Base-by-base conservation (phyloP, 2,797 vertebrate species). In the Spinus pinus region DNA sequence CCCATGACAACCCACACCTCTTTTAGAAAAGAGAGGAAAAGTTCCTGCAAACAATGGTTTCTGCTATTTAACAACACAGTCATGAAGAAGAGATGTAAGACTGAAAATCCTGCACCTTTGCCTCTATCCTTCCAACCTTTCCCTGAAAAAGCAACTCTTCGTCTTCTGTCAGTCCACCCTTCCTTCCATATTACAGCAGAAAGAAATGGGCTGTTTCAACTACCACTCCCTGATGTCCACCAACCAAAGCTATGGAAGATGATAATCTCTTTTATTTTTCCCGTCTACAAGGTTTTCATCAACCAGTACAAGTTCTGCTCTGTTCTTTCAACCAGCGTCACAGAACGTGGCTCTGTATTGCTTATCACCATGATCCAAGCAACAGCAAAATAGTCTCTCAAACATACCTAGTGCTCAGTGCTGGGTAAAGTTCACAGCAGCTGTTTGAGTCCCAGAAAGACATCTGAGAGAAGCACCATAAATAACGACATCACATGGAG, bases 401-500 rank as follows among this genome's bases (percentile, higher is more conserved):
- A 95, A 87, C 39, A 70, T 18, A 86, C 9, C 4, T 8, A 82
- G 64, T 58, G 22, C 85, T 86, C 41, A 6, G 49, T 21, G 81
- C 73, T 86, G 71, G 81, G 72, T 95, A 89, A 94, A 97, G 95
- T 97, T 96, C 88, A 82, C 83, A 90, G 92, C 97, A 97, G 97
- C 96, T 97, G 97, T 91, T 93, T 39, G 18, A 93, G 92, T 61
- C 95, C 94, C 92, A 93, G 88, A 95, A 92, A 96, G 96, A 97
- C 91, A 97, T 97, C 90, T 90, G 96, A 97, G 95, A 96, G 87
- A 91, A 96, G 95, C 2, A 1, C 97, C 97, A 97, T 95, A 98
- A 97, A 98, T 98, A 98, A 96, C 93, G 12, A 81, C 67, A 95
- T 94, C 96, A 97, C 96, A 95, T 90, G 93, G 94, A 96, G 79